Conservation (phyloP, 2,113 vertebrate genomes). For the Calypte anna region DNA sequence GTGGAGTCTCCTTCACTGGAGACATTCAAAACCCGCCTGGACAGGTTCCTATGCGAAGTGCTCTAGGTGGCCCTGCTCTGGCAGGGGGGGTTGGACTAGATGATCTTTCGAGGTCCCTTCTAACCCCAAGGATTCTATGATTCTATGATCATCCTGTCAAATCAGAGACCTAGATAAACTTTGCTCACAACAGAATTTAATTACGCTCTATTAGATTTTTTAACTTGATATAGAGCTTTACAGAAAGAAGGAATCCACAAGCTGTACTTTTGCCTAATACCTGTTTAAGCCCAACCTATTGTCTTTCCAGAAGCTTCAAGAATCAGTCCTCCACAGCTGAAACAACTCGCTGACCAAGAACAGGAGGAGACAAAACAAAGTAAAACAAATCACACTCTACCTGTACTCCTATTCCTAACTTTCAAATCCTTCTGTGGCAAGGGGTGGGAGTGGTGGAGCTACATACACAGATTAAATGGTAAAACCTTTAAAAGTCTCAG, state of each 20-base stretch:
- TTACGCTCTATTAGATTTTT: accelerated
- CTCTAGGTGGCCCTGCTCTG: too few relatives aligned
- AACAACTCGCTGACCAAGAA: neutral
- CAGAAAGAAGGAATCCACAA: neutral
- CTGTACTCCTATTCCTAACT: neutral
- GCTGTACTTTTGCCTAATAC: neutral
- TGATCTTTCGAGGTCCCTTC: too few relatives aligned
- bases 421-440: neutral
- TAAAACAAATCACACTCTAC: neutral
- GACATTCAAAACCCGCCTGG: too few relatives aligned
- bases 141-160: neutral
- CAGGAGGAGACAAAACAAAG: too few relatives aligned
- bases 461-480: neutral
- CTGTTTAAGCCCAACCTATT: neutral
- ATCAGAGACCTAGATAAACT: neutral
- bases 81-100: too few relatives aligned
- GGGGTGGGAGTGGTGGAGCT: accelerated
- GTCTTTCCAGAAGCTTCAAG: neutral
- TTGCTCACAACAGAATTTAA: neutral
- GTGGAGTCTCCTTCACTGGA: too few relatives aligned
- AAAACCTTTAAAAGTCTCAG: neutral
- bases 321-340: neutral
- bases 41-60: too few relatives aligned
- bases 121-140: too few relatives aligned
- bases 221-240: neutral